Base-by-base conservation (phyloP, 1,140 invertebrate genomes). In the Tetraneura akinire region DNA sequence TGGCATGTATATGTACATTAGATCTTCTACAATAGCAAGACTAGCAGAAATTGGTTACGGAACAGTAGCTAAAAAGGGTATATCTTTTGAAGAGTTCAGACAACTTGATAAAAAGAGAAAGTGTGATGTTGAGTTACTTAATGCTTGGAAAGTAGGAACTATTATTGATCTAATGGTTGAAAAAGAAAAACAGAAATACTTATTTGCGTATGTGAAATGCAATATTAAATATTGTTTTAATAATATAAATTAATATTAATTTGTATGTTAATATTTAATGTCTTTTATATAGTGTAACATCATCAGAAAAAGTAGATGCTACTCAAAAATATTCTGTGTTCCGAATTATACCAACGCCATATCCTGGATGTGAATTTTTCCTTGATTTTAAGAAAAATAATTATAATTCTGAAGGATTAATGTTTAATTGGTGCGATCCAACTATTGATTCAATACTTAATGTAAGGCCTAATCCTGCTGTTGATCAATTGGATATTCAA, bases 81-180 rank as follows among this genome's bases (percentile, higher is more conserved):
- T 84, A 76, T 83, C 85, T 80, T 82, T 76, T 57, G 71, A 62
- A 45, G 88, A 90, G 37, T 89, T 88, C 87, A 88, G 90, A 83
- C 84, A 90, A n/a, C 90, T 90, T 83, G 89, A 91, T 82, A 87
- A 88, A 84, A 89, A 92, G 45, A 86, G 93, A 80, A 90, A 89
- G 83, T 89, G 91, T 82, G 93, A 95, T 84, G 93, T 94, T 57
- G 89, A 90, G 70, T 85, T 94, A 47, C 85, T 95, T 5, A 92
- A 92, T 85, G 87, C 88, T 4, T 88, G 94, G 32, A 91, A 91
- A 82, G 91, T 94, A 37, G 89, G 88, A 78, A 91, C 91, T 57
- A 95, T 95, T 81, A 90, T 93, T 82, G 93, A 95, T 85, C 89
- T 95, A 51, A 95, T 95, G 93, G 92, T 95, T 3, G 93, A 95